These are phyloP conservation scores for Drosophila varians DNA, from an alignment of 1,140 invertebrate genomes.

Conservation along the genomic window DNA sequence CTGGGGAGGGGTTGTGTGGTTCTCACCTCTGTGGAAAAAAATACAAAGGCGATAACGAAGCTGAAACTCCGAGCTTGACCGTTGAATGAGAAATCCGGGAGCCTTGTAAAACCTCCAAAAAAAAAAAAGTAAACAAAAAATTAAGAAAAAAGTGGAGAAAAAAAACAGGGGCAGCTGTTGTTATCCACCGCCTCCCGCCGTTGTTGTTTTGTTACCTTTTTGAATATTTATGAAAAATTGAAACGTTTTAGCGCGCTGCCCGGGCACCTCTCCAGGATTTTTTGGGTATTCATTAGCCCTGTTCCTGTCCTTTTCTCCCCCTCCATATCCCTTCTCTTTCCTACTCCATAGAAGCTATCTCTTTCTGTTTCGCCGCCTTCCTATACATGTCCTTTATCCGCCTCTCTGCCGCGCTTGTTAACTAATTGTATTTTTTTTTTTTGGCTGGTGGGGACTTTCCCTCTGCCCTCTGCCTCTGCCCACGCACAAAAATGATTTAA, in stretches of 20 bases:
- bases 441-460: constrained; percentile 31
- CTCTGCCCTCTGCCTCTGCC: no score
- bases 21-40: constrained; percentile 38
- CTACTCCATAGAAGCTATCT: neutral
- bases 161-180: constrained; percentile 59
- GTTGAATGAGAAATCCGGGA: constrained; percentile 47
- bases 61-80: constrained; percentile 42
- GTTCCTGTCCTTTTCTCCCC: neutral
- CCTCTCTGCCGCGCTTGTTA: constrained; percentile 60
- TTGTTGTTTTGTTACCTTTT: constrained; percentile 68
- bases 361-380: neutral
- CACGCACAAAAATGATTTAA: constrained; percentile 81
- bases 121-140: constrained; percentile 11
- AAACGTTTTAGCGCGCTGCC: constrained; percentile 75
- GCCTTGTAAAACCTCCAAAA: constrained; percentile 16
- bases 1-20: neutral
- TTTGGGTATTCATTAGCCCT: constrained; percentile 31
- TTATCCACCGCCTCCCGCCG: constrained; percentile 27
- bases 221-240: constrained; percentile 83
- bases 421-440: constrained; percentile 73
- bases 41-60: constrained; percentile 67
- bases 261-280: constrained; percentile 42
- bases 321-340: constrained; percentile 26
- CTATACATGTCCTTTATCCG: constrained; percentile 12
- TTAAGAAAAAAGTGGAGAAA: constrained; percentile 6